Evolutionary conservation across 1,140 invertebrate species (phyloP).

Genomic region (Campoletis sonorensis): DNA sequence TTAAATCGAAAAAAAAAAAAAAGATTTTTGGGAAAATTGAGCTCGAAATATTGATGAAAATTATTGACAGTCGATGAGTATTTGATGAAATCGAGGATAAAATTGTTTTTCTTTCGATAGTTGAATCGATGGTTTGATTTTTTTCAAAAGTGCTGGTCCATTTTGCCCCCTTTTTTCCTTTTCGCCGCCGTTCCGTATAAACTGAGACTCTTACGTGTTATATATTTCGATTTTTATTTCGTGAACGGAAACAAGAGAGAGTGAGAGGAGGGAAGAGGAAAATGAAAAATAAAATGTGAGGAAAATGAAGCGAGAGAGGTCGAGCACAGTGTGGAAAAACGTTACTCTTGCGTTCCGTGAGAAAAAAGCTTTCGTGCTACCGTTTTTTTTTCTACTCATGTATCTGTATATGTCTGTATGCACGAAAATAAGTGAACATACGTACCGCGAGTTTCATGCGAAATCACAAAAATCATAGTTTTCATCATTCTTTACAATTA

Average conservation of each 20-base stretch:
- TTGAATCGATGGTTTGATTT: too few species aligned
- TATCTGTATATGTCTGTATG: neutral
- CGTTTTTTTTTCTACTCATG: neutral
- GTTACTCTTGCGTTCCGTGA: constrained; percentile 38
- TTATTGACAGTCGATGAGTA: too few species aligned
- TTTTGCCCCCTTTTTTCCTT: neutral
- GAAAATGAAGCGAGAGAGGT: constrained; percentile 43
- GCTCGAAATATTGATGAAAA: too few species aligned
- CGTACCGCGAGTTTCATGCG: neutral
- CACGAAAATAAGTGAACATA: neutral
- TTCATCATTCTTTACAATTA: too few species aligned
- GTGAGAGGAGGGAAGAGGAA: neutral
- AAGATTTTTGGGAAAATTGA: too few species aligned
- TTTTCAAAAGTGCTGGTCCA: neutral
- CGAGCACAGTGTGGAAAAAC: constrained; percentile 21
- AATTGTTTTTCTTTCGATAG: too few species aligned
- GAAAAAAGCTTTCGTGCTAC: constrained; percentile 47
- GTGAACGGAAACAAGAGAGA: neutral
- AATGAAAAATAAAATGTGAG: constrained; percentile 38
- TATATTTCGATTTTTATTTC: neutral
- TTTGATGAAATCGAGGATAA: too few species aligned
- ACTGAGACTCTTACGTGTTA: neutral
- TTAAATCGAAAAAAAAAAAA: too few species aligned
- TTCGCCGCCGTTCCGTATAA: neutral
- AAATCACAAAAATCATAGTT: too few species aligned